Evolutionary conservation across 2,888 invertebrate genomes (phyloP).

Genomic region (Himalopsyche japonica): DNA sequence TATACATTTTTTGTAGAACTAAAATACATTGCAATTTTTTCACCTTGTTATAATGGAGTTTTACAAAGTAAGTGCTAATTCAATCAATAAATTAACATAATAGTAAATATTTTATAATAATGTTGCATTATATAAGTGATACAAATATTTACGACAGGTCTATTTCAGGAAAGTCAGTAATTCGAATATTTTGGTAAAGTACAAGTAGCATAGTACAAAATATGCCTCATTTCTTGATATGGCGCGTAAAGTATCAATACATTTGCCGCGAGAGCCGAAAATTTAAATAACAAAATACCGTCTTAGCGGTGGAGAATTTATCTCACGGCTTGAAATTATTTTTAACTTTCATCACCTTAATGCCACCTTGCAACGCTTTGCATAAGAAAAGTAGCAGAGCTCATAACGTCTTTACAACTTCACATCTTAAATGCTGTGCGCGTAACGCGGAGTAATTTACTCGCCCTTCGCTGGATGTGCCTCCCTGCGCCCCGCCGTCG

Average conservation of each 20-base stretch:
- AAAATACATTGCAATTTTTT: no score
- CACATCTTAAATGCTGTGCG: slow-evolving; percentile 37
- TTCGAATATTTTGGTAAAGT: no score
- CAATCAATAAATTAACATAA: no score
- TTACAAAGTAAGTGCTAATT: no score
- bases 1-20: no score
- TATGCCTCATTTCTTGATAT: background rate
- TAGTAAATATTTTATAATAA: no score
- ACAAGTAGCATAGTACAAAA: no score
- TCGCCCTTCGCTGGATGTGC: background rate
- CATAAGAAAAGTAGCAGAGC: slow-evolving; percentile 21
- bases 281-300: background rate
- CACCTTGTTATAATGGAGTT: no score
- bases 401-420: slow-evolving; percentile 21
- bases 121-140: no score
- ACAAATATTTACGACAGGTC: no score
- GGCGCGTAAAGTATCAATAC: background rate
- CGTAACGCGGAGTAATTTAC: slow-evolving; percentile 36
- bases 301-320: background rate
- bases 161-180: no score
- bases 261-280: background rate
- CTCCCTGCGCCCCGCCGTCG: background rate
- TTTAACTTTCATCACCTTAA: slow-evolving; percentile 20
- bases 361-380: slow-evolving; percentile 25
- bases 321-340: slow-evolving; percentile 9